These are phyloP conservation scores for Drosophila antonietae DNA, from an alignment of 2,888 invertebrate genomes.

Conservation along the genomic window DNA sequence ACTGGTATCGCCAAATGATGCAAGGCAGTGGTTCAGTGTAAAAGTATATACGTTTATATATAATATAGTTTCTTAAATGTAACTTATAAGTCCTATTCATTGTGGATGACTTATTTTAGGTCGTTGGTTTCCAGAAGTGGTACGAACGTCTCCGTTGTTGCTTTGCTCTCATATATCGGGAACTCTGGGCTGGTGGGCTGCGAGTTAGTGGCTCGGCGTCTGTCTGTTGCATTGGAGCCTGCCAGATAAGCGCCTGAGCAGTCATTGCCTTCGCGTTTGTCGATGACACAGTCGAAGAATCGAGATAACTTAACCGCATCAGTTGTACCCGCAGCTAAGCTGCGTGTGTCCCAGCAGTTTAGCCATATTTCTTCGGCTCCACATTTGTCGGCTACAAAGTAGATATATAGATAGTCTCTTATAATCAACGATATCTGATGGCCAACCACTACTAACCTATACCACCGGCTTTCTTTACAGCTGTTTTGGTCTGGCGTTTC, in stretches of 20 bases:
- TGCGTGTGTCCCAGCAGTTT: constrained; percentile 90
- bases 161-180: constrained; percentile 21
- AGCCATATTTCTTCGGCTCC: constrained; percentile 97
- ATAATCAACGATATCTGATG: not conserved
- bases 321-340: constrained; percentile 96
- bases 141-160: constrained; percentile 23
- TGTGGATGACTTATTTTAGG: constrained; percentile 44
- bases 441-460: constrained; percentile 71
- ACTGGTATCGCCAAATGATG: constrained; percentile 54
- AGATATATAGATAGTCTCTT: not conserved
- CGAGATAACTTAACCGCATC: constrained; percentile 96
- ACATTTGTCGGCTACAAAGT: constrained; percentile 91
- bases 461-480: constrained; percentile 81
- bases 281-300: constrained; percentile 94
- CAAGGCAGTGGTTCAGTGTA: not conserved
- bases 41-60: constrained; percentile 12
- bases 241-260: constrained; percentile 14
- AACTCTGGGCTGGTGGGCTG: constrained; percentile 38
- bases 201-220: constrained; percentile 44
- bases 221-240: constrained; percentile 36
- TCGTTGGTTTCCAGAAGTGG: constrained; percentile 63
- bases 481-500: constrained; percentile 86
- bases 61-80: constrained; percentile 8
- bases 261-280: constrained; percentile 75
- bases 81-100: not conserved